phyloP scores from a whole-genome alignment of 2,113 vertebrate genomes.

The Macroglossus sobrinus region DNA sequence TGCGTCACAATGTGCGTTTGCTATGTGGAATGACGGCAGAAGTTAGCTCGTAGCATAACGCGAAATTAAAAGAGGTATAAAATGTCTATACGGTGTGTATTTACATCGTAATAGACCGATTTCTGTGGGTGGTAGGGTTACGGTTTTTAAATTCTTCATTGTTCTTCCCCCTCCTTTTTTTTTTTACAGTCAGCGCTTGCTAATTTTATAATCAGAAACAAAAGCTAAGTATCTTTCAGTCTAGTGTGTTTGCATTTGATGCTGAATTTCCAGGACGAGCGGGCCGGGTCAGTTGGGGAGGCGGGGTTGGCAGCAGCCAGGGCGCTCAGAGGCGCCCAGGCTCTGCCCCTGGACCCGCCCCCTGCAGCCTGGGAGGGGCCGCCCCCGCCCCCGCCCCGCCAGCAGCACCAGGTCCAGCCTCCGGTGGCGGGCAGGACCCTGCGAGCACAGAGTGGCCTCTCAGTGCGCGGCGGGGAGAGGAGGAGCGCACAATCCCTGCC shows the following conservation, averaged over 20 bases:
- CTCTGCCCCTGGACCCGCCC: too few species aligned
- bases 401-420: accelerated
- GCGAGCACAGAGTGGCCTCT: accelerated
- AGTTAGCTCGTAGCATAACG: neutral
- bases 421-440: too few species aligned
- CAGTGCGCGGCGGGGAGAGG: accelerated
- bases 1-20: neutral
- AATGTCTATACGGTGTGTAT: neutral
- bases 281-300: neutral
- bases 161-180: neutral
- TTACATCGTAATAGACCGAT: neutral
- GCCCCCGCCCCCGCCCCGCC: accelerated
- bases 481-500: neutral
- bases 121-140: neutral
- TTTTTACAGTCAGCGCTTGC: neutral
- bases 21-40: neutral
- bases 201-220: neutral
- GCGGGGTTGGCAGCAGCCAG: accelerated
- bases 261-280: neutral
- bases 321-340: accelerated
- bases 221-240: neutral
- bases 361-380: neutral
- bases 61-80: neutral
- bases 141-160: neutral
- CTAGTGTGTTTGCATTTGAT: neutral